Base-by-base conservation (phyloP, 2,113 vertebrate genomes). In the Melanotaenia duboulayi region DNA sequence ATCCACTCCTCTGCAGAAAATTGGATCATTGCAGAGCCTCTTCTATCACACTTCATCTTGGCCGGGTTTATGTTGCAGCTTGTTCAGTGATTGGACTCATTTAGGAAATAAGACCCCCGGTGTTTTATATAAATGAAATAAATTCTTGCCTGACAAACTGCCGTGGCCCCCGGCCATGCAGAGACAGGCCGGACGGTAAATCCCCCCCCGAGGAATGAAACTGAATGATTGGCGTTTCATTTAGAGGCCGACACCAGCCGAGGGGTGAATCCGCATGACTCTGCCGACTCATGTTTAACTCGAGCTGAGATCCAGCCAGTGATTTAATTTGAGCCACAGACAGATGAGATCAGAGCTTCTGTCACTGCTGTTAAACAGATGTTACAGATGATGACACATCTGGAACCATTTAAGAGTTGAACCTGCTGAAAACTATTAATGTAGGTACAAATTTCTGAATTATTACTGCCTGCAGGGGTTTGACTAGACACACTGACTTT, bases 191-290 rank as follows among this genome's bases (percentile, higher is more conserved):
- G 6, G 16, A 49, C 58, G 25, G 63, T 74, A 56, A 65, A 74
- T 71, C 46, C 37, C 50, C 59, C 48, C 35, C 35, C 0, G 74
- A 68, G 49, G 2, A 0, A 52, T 0, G 0, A 35, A 35, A 35
- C 32, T 35, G 37, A 56, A 37, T 75, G 78, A 87, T 70, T 86
- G 83, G 74, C 69, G 4, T 82, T 82, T 86, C 65, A 90, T 85
- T 82, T 78, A 22, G 69, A 71, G 32, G 17, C 22, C 4, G 17
- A 1, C 0, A 23, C 54, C 20, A 46, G 50, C 23, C 2, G 9
- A 32, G 55, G 35, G 68, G 48, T 25, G 58, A 64, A 77, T 77
- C 76, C 37, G 49, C 1, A 0, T 54, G 37, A 51, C 66, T 68
- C 55, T 71, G 80, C 49, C 59, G 82, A 78, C 74, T 81, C 20